Percentiles rank a stretch among this genome's conserved stretches.
Conservation (phyloP, 2,113 vertebrate genomes). For the Pipa parva region DNA sequence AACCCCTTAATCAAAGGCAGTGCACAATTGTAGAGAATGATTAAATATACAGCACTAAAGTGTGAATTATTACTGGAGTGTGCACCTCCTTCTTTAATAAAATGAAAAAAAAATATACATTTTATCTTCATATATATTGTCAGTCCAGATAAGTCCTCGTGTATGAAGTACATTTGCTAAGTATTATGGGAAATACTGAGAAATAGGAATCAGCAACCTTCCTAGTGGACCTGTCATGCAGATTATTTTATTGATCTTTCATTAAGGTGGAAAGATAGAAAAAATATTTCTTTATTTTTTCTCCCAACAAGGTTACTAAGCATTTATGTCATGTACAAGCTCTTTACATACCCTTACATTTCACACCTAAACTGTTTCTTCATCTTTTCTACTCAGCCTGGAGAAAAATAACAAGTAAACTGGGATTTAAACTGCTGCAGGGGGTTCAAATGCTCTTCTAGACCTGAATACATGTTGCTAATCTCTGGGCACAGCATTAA, state of each 20-base stretch:
- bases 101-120: too few species aligned
- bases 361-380: constrained; percentile 13
- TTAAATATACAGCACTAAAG: too few species aligned
- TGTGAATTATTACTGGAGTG: too few species aligned
- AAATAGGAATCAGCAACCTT: background rate
- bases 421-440: constrained; percentile 32
- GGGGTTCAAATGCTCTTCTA: constrained; percentile 31
- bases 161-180: too few species aligned
- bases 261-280: constrained; percentile 4
- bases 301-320: constrained; percentile 26
- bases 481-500: background rate
- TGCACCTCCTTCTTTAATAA: too few species aligned
- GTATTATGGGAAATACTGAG: too few species aligned
- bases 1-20: too few species aligned
- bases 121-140: too few species aligned
- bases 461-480: constrained; percentile 10
- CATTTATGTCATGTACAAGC: constrained; percentile 23
- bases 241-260: background rate
- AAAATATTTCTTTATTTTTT: background rate
- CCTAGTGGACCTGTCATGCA: background rate
- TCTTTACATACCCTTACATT: constrained; percentile 10
- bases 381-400: constrained; percentile 25
- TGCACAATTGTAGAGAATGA: too few species aligned
- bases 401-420: constrained; percentile 41
- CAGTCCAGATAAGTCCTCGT: too few species aligned